Conservation (phyloP, 2,797 vertebrate species). For the Poeciliopsis presidionis region DNA sequence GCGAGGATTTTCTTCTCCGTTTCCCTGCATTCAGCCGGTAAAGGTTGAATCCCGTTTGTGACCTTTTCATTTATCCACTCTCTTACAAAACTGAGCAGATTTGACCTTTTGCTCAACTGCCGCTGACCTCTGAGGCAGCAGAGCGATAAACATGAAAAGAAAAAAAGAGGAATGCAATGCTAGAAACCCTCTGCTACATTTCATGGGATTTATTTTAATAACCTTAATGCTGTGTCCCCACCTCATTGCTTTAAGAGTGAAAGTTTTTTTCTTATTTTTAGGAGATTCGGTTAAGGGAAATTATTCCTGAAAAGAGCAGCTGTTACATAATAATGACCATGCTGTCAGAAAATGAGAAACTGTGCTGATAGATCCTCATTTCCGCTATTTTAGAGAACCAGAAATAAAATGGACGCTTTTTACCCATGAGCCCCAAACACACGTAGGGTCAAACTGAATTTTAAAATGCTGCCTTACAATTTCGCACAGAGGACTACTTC, state of each 20-base stretch:
- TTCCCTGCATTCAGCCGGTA: slow-evolving; percentile 36
- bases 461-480: slow-evolving; percentile 15
- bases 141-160: slow-evolving; percentile 20
- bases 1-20: slow-evolving; percentile 18
- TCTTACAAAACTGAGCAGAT: slow-evolving; percentile 49
- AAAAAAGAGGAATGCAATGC: slow-evolving; percentile 1
- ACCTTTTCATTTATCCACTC: slow-evolving; percentile 63
- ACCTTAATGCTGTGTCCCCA: not conserved
- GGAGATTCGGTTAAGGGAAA: not conserved
- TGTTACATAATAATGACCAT: slow-evolving; percentile 15
- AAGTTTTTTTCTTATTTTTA: not conserved
- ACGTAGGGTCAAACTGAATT: slow-evolving; percentile 1
- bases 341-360: slow-evolving; percentile 27
- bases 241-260: not conserved
- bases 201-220: slow-evolving; percentile 13
- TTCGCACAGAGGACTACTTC: slow-evolving; percentile 2
- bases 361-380: slow-evolving; percentile 22
- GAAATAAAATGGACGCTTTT: slow-evolving; percentile 41
- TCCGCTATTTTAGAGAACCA: slow-evolving; percentile 28
- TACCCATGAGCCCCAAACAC: not conserved
- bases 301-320: slow-evolving; percentile 2
- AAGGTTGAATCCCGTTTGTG: slow-evolving; percentile 63
- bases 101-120: slow-evolving; percentile 70
- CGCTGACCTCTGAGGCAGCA: slow-evolving; percentile 52
- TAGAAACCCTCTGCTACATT: slow-evolving; percentile 22